phyloP scores from a whole-genome alignment of 1,140 invertebrate species.

The Ptiloglossa arizonensis region DNA sequence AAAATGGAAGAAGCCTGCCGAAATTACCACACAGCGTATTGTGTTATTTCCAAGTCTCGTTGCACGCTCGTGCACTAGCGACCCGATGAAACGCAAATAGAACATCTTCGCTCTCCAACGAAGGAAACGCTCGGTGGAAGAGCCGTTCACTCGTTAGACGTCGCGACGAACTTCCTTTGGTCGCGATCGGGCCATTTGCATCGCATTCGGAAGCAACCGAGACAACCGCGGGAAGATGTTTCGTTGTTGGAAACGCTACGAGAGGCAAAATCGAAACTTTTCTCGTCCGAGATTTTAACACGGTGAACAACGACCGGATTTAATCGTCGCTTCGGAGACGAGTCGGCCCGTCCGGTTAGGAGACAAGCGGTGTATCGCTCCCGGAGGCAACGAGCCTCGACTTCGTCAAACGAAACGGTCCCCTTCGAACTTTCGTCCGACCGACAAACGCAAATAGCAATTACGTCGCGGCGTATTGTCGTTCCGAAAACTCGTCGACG shows the following conservation, averaged over 20 bases:
- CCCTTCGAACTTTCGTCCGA: neutral
- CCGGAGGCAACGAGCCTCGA: neutral
- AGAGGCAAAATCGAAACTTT: neutral
- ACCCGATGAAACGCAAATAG: neutral
- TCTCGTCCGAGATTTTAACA: neutral
- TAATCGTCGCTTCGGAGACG: neutral
- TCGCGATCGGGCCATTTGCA: neutral
- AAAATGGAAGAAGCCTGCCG: neutral
- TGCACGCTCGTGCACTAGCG: neutral
- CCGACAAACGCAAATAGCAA: slow-evolving; percentile 10
- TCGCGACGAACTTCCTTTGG: neutral
- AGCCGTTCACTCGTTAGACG: neutral
- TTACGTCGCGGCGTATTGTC: slow-evolving; percentile 14
- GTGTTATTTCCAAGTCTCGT: neutral
- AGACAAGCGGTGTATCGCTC: neutral
- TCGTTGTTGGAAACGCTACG: neutral
- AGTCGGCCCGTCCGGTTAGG: no score
- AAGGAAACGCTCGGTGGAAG: neutral
- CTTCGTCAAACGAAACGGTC: neutral
- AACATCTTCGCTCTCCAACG: neutral
- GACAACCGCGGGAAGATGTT: neutral
- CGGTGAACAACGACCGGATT: neutral
- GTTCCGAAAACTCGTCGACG: neutral
- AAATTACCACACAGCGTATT: neutral
- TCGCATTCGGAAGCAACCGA: no score